Base-by-base conservation (phyloP, 2,797 vertebrate species). In the Bufotes viridis region DNA sequence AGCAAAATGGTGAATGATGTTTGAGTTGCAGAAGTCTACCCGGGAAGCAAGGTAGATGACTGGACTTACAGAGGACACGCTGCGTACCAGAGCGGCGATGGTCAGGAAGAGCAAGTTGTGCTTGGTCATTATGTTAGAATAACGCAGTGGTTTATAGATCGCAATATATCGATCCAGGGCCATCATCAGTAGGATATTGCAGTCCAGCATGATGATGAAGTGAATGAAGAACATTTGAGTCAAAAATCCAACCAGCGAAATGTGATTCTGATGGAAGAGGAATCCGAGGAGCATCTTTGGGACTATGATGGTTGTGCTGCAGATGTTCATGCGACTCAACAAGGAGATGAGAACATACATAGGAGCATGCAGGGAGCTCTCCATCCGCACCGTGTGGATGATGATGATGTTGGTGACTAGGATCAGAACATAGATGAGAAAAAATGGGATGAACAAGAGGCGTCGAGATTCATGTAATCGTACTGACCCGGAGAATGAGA, bases 221-320 rank as follows among this genome's bases (percentile, higher is more conserved):
- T n/a, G n/a, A n/a, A n/a, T n/a, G n/a, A n/a, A n/a, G n/a, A n/a
- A n/a, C n/a, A n/a, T n/a, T n/a, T n/a, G n/a, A n/a, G n/a, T n/a
- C n/a, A n/a, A n/a, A n/a, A n/a, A n/a, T n/a, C n/a, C n/a, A n/a
- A n/a, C n/a, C n/a, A 88, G 60, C 1, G 87, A 92, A 85, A 91
- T 87, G 60, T 0, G 67, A 29, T 80, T 90, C 67, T 90, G 76
- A 9, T 0, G 8, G 10, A 78, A 13, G 80, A 90, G 85, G 15
- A 92, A 90, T 49, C 84, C 90, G 51, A 91, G 83, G 14, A 93
- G 86, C 90, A 91, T 89, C 81, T 81, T 0, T 0, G 91, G n/a
- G n/a, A n/a, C n/a, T n/a, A n/a, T n/a, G n/a, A 87, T 29, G 10
- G 72, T 70, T 34, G 90, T 29, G 0, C 87, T 49, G 8, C 90